These are phyloP conservation scores for Tenthredo notha DNA, from an alignment of 2,888 invertebrate species.

Conservation along the genomic window DNA sequence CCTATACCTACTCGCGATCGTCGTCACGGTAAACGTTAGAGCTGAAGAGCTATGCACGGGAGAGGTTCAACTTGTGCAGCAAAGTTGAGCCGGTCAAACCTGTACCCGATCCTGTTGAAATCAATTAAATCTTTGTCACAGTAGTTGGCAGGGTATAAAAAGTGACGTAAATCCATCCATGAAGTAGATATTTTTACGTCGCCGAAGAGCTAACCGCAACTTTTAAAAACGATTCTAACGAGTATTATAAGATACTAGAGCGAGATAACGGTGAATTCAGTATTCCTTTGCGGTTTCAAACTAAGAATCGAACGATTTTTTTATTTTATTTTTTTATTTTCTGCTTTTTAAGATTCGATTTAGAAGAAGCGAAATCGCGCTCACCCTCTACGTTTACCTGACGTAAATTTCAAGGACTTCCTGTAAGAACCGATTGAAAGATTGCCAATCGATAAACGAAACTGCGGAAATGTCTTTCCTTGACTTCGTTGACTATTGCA, in stretches of 20 bases:
- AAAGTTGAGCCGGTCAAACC: constrained; percentile 19
- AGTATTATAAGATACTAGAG: background rate
- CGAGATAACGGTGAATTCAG: constrained; percentile 8
- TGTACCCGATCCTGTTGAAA: constrained; percentile 23
- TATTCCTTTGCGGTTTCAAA: background rate
- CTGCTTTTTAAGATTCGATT: background rate
- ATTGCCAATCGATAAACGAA: constrained; percentile 52
- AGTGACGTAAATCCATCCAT: background rate
- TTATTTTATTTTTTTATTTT: no score
- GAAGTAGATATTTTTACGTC: background rate
- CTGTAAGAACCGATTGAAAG: constrained; percentile 10
- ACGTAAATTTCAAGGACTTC: constrained; percentile 46
- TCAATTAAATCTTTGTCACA: constrained; percentile 36
- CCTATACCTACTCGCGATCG: background rate
- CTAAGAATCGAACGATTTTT: background rate
- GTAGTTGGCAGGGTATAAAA: background rate
- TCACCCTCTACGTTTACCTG: background rate
- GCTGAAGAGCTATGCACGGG: background rate
- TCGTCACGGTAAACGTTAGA: constrained; percentile 26
- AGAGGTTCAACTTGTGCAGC: background rate
- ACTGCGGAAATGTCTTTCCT: constrained; percentile 50
- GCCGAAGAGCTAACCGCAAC: background rate
- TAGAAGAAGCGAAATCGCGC: background rate
- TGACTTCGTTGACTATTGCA: constrained; percentile 44
- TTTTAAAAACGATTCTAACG: background rate